phyloP scores from a whole-genome alignment of 2,888 invertebrate genomes.

The Fragum whitleyi region DNA sequence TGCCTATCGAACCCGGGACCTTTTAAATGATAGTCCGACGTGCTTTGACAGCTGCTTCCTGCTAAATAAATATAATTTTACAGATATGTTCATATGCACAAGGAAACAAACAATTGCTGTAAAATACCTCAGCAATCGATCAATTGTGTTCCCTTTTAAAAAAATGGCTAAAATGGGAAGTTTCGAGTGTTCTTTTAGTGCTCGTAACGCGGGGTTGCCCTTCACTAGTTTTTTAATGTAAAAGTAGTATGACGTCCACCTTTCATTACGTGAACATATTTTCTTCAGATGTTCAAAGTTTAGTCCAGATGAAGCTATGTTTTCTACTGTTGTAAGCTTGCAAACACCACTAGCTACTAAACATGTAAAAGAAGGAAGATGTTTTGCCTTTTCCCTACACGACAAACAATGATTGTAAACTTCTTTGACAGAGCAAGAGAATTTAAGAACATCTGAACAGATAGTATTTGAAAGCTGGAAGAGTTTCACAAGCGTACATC shows the following conservation, averaged over 20 bases:
- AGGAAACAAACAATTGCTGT: too few species aligned
- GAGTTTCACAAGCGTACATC: constrained; percentile 12
- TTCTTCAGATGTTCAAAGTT: constrained; percentile 24
- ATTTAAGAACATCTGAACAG: neutral
- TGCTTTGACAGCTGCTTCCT: too few species aligned
- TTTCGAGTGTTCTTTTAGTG: constrained; percentile 20
- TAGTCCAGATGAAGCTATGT: constrained; percentile 24
- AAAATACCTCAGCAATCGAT: neutral
- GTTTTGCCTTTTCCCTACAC: constrained; percentile 32
- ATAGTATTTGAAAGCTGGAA: neutral
- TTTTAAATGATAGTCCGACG: too few species aligned
- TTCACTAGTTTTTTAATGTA: constrained; percentile 30
- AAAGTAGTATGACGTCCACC: constrained; percentile 22
- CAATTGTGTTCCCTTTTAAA: neutral
- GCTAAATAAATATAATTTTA: too few species aligned
- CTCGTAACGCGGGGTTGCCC: constrained; percentile 36
- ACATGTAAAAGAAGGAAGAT: constrained; percentile 25
- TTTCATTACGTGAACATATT: constrained; percentile 24
- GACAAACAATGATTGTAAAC: constrained; percentile 9
- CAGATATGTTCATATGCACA: too few species aligned
- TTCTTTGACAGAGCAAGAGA: constrained; percentile 19
- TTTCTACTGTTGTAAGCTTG: constrained; percentile 34
- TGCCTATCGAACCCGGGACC: too few species aligned
- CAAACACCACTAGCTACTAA: constrained; percentile 30
- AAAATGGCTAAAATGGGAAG: constrained; percentile 26